Evolutionary conservation across 2,888 invertebrate species (phyloP).

Genomic region (Lasioglossum pauxillum): DNA sequence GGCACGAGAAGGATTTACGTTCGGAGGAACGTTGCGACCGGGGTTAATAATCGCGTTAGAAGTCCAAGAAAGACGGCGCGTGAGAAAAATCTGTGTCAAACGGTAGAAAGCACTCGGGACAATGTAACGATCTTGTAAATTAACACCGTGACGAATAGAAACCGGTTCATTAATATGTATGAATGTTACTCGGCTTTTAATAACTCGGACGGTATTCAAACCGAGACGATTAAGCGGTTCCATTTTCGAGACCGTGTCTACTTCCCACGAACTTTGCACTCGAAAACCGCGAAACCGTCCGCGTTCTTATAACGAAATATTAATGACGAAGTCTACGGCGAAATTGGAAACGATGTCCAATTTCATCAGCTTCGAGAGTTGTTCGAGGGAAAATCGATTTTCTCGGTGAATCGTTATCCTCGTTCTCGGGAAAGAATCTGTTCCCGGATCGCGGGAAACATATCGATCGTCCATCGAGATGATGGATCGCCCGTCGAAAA

Average conservation of each 20-base stretch:
- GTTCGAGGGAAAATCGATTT: neutral
- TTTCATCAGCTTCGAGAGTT: neutral
- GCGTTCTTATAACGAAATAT: neutral
- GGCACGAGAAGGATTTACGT: neutral
- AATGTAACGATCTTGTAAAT: slow-evolving; percentile 48
- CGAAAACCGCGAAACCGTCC: neutral
- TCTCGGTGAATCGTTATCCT: neutral
- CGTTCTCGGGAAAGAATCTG: neutral
- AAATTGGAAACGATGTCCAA: neutral
- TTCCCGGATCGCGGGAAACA: neutral
- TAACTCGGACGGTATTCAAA: slow-evolving; percentile 11
- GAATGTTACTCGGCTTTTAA: slow-evolving; percentile 34
- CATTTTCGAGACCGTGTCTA: neutral
- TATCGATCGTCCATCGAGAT: neutral
- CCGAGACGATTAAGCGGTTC: neutral
- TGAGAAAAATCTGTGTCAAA: slow-evolving; percentile 41
- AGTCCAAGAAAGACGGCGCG: neutral
- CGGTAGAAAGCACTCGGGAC: slow-evolving; percentile 43
- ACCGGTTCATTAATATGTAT: slow-evolving; percentile 52
- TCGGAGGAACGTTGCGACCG: neutral
- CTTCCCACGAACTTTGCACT: slow-evolving; percentile 7
- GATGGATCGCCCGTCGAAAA: neutral
- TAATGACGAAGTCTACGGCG: neutral
- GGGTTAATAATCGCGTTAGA: slow-evolving; percentile 6
- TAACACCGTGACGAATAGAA: slow-evolving; percentile 56